These are phyloP conservation scores for Dendronephthya gigantea DNA, from an alignment of 64 coral and sea anemone species.

Conservation along the genomic window DNA sequence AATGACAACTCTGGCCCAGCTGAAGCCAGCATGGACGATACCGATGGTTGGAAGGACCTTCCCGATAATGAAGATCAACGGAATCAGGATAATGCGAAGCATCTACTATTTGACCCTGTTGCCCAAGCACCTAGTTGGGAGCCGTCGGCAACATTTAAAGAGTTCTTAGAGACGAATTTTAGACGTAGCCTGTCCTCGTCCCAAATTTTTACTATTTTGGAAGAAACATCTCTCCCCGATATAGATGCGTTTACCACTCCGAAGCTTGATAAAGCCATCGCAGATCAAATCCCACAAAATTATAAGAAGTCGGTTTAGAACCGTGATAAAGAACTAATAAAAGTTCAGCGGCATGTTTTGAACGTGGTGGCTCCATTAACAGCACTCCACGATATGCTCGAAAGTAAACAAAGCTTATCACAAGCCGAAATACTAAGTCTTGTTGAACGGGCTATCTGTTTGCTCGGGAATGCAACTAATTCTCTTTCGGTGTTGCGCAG, in stretches of 20 bases:
- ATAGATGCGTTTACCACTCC: not conserved
- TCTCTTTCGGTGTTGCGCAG: not conserved
- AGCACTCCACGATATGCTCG: not conserved
- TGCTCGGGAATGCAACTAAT: not conserved
- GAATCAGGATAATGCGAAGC: not conserved
- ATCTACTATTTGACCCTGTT: not conserved
- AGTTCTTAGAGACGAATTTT: not conserved
- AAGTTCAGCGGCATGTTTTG: not conserved
- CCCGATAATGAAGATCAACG: not conserved
- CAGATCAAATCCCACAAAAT: not conserved
- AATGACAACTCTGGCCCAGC: not conserved
- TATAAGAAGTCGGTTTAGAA: not conserved
- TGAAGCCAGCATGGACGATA: not conserved
- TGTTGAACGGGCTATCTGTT: not conserved
- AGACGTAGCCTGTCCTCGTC: not conserved
- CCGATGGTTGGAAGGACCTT: not conserved
- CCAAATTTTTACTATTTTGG: not conserved
- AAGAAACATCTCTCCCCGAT: not conserved
- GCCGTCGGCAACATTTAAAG: not conserved
- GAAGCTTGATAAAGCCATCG: not conserved
- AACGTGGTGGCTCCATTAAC: not conserved
- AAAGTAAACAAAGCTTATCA: not conserved
- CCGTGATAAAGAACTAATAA: not conserved
- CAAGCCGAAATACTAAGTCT: not conserved
- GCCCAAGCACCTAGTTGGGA: not conserved